Evolutionary conservation across 2,797 vertebrate genomes (phyloP).

Genomic region (Amazona ochrocephala): DNA sequence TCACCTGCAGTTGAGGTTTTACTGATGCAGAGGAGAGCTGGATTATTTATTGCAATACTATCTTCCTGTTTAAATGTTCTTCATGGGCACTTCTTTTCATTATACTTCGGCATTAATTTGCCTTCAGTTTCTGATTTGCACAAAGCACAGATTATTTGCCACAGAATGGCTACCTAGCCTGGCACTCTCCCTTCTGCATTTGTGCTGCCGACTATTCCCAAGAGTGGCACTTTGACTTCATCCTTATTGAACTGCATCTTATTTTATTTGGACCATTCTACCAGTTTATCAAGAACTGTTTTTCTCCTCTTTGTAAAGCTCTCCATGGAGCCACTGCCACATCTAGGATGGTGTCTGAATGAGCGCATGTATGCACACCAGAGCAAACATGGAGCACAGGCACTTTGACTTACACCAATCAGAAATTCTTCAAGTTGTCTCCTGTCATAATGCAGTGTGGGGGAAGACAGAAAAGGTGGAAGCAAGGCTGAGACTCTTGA

Average conservation of each 20-base stretch:
- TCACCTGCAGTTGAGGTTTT: neutral
- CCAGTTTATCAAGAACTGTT: neutral
- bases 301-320: neutral
- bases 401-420: neutral
- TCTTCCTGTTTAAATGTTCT: neutral
- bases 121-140: neutral
- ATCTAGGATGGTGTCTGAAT: neutral
- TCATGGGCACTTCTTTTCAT: neutral
- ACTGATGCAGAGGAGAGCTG: neutral
- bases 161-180: neutral
- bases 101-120: neutral
- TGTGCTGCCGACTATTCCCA: neutral
- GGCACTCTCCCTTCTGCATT: neutral
- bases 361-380: neutral
- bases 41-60: neutral
- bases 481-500: neutral
- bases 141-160: neutral
- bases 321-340: neutral
- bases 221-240: neutral
- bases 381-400: neutral
- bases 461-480: neutral
- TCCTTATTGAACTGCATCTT: neutral
- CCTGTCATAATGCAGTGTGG: neutral
- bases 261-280: neutral
- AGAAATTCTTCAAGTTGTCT: neutral